A percentile compares a stretch with the other conserved stretches of the same genome.
These are phyloP conservation scores for Chaenogobius annularis DNA, from an alignment of 2,113 vertebrate genomes.

Conservation along the genomic window DNA sequence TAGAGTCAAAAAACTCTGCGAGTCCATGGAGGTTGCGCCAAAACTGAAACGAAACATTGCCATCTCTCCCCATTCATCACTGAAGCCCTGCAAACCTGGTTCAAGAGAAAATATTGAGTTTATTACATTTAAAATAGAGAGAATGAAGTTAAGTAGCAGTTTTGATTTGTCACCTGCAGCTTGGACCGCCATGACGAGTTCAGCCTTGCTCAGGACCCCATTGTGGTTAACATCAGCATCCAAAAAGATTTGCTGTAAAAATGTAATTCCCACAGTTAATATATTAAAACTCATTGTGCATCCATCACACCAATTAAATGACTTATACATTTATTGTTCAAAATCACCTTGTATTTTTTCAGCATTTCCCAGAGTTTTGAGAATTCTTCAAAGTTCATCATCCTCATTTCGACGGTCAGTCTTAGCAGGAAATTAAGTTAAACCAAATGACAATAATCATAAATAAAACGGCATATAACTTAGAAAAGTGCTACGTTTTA, in stretches of 20 bases:
- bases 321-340: too few species aligned
- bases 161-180: slow-evolving; percentile 1
- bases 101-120: neutral
- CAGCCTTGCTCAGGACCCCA: neutral
- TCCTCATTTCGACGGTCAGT: slow-evolving; percentile 13
- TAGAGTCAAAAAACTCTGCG: slow-evolving; percentile 43
- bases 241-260: slow-evolving; percentile 7
- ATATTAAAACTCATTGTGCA: neutral
- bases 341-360: slow-evolving; percentile 40
- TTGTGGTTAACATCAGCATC: neutral
- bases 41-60: slow-evolving; percentile 25
- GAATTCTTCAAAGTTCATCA: slow-evolving; percentile 39
- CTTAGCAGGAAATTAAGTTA: slow-evolving; percentile 35
- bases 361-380: slow-evolving; percentile 45
- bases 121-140: neutral
- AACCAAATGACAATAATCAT: neutral
- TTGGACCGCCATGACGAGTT: neutral
- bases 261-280: neutral
- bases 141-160: neutral
- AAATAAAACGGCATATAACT: neutral
- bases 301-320: neutral
- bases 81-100: neutral
- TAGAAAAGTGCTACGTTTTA: neutral
- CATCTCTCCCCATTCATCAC: neutral
- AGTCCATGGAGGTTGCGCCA: neutral